phyloP scores from a whole-genome alignment of 2,888 invertebrate genomes.

The Hololepta plana region DNA sequence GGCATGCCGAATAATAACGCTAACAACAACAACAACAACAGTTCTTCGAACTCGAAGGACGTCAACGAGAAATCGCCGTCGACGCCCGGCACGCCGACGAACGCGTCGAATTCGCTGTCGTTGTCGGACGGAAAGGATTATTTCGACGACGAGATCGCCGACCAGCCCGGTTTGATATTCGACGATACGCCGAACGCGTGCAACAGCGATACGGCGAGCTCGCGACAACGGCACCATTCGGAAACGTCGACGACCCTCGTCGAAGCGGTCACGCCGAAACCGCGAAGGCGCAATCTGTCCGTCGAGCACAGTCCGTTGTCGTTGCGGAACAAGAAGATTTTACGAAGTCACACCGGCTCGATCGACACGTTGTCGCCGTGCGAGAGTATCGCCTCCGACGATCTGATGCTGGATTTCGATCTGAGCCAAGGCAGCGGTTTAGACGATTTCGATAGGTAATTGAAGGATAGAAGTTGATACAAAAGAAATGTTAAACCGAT shows the following conservation, averaged over 20 bases:
- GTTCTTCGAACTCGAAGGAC: constrained; percentile 32
- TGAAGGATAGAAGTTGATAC: no score
- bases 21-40: constrained; percentile 7
- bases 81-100: constrained; percentile 62
- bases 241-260: constrained; percentile 17
- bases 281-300: constrained; percentile 12
- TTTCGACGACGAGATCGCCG: constrained; percentile 81
- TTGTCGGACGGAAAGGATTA: constrained; percentile 38
- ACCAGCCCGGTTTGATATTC: constrained; percentile 71
- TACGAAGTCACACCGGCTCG: constrained; percentile 36
- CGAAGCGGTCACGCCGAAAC: constrained; percentile 23
- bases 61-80: constrained; percentile 30
- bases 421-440: constrained; percentile 27
- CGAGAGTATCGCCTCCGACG: constrained; percentile 71
- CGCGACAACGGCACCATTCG: constrained; percentile 14
- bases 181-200: constrained; percentile 36
- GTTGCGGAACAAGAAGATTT: constrained; percentile 15
- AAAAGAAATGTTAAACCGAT: no score
- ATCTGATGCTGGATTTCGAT: constrained; percentile 76
- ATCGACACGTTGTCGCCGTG: constrained; percentile 69
- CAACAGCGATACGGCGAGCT: constrained; percentile 12
- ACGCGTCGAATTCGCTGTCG: constrained; percentile 56
- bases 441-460: constrained; percentile 31
- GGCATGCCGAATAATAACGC: constrained; percentile 16
- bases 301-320: constrained; percentile 26